These are phyloP conservation scores for Pseudomyrmex concolor DNA, from an alignment of 1,140 invertebrate species.

Conservation along the genomic window DNA sequence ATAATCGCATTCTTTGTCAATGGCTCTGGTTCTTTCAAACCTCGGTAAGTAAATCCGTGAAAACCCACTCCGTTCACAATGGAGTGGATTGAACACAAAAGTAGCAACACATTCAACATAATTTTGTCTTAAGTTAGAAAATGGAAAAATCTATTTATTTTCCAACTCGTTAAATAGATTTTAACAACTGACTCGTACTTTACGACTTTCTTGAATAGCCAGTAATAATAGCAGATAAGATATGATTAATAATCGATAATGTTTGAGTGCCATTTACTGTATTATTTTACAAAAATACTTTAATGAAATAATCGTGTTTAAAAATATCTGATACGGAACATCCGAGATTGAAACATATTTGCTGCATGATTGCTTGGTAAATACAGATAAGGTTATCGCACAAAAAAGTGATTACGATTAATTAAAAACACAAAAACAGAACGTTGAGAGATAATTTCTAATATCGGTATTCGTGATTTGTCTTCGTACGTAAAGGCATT, in stretches of 20 bases:
- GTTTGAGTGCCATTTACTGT: neutral
- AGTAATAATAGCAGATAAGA: slow-evolving; percentile 13
- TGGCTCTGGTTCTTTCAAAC: slow-evolving; percentile 65
- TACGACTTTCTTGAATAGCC: neutral
- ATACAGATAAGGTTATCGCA: slow-evolving; percentile 12
- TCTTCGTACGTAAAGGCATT: neutral
- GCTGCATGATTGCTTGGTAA: neutral
- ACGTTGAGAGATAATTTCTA: neutral
- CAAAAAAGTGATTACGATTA: neutral
- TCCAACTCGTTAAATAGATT: neutral
- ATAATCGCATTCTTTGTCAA: neutral
- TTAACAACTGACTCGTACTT: neutral
- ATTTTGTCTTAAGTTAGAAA: slow-evolving; percentile 7
- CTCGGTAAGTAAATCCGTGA: slow-evolving; percentile 73
- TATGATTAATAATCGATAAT: slow-evolving; percentile 33
- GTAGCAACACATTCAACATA: slow-evolving; percentile 7
- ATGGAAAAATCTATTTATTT: neutral
- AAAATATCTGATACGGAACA: slow-evolving; percentile 5
- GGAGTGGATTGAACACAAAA: neutral
- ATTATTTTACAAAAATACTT: neutral
- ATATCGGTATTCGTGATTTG: neutral
- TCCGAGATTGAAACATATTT: neutral
- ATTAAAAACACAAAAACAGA: neutral
- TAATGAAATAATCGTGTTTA: slow-evolving; percentile 14
- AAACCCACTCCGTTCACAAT: slow-evolving; percentile 65